Percentiles rank a stretch among this genome's conserved stretches.
These are phyloP conservation scores for Oplegnathus fasciatus DNA, from an alignment of 2,113 vertebrate species.

Conservation along the genomic window DNA sequence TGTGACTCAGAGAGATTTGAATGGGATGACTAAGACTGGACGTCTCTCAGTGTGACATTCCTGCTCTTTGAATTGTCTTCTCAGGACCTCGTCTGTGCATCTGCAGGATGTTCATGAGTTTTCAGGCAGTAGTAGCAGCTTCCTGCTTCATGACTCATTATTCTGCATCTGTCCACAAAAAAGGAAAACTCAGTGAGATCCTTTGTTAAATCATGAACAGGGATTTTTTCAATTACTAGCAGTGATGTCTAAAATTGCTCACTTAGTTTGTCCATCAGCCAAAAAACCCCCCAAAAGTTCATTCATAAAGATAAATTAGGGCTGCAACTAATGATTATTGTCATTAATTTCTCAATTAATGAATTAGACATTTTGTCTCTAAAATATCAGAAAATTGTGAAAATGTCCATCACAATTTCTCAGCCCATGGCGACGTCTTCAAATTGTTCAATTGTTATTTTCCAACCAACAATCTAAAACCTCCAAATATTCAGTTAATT, in stretches of 20 bases:
- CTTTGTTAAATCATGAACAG: background rate
- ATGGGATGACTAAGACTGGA: conserved; percentile 50
- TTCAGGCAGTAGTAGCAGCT: conserved; percentile 52
- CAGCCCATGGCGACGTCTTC: background rate
- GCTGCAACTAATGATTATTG: background rate
- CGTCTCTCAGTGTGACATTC: conserved; percentile 65
- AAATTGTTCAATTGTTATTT: no score
- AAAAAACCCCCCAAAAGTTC: background rate
- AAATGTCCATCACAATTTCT: background rate
- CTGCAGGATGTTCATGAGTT: conserved; percentile 70
- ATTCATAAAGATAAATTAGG: background rate
- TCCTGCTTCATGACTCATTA: conserved; percentile 71
- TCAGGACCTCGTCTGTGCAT: conserved; percentile 68
- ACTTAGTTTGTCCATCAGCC: background rate
- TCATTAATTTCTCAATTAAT: background rate
- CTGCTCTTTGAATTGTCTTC: conserved; percentile 72
- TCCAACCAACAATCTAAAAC: background rate
- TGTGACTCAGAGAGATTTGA: conserved; percentile 43
- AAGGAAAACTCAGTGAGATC: background rate
- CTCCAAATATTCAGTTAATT: background rate
- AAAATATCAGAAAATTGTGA: background rate
- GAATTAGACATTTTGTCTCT: background rate
- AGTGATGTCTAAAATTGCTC: background rate
- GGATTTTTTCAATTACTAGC: background rate
- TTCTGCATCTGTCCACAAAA: conserved; percentile 5